These are phyloP conservation scores for Elachura formosa DNA, from an alignment of 2,113 vertebrate species.

Conservation along the genomic window DNA sequence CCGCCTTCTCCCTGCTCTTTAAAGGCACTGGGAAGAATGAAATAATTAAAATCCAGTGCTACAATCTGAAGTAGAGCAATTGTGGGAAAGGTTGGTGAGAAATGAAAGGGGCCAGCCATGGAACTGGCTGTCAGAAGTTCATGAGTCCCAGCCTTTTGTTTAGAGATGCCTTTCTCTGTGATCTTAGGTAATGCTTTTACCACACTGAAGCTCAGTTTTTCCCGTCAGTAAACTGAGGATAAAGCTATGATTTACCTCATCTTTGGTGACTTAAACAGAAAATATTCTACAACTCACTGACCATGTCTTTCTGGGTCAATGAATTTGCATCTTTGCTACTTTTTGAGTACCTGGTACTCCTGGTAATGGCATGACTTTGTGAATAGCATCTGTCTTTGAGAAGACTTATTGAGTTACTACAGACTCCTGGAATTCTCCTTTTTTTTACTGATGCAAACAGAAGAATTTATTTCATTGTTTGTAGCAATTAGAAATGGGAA, in stretches of 20 bases:
- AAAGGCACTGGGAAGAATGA: neutral
- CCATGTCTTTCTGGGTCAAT: neutral
- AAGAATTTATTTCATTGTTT: slow-evolving; percentile 28
- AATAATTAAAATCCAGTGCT: neutral
- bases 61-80: neutral
- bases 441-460: slow-evolving; percentile 20
- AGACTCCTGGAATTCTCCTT: slow-evolving; percentile 16
- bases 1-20: neutral
- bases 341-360: neutral
- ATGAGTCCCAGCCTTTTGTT: neutral
- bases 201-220: neutral
- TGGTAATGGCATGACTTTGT: neutral
- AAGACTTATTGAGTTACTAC: neutral
- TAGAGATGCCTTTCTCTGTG: neutral
- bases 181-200: neutral
- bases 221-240: neutral
- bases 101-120: neutral
- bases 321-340: neutral
- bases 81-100: neutral
- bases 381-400: neutral
- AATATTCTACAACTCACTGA: neutral
- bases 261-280: neutral
- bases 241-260: neutral
- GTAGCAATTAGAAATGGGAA: slow-evolving; percentile 19
- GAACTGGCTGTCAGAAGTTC: neutral